Base-by-base conservation (phyloP, 2,888 invertebrate species). In the Thumatha senex region DNA sequence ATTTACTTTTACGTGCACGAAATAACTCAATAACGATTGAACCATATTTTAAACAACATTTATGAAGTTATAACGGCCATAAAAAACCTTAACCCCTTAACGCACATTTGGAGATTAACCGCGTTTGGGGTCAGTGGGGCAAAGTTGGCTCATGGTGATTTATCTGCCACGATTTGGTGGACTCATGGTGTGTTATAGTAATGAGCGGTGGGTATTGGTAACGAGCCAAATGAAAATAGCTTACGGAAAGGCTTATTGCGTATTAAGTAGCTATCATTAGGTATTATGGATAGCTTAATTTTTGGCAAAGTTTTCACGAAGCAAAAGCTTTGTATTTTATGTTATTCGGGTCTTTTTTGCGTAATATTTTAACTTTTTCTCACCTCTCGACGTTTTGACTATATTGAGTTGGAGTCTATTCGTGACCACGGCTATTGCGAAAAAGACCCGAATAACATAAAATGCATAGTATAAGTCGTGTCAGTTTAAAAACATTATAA, bases 51-150 rank as follows among this genome's bases (percentile, higher is more conserved):
- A 24, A 24, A 24, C 18, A 24, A 24, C 18, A 24, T 24, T 24
- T 4, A 24, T 40, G 14, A 15, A 18, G 10, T 15, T 15, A 1
- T 14, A 34, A 18, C 12, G 13, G 8, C 12, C 31, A 42, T 42
- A 48, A 48, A 42, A 43, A 39, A 24, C 43, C 43, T 18, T 10
- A 49, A 45, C 40, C 40, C 35, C 40, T 49, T 49, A 40, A 34
- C 30, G 24, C 12, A 24, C 18, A 24, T 24, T 24, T 24, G 31
- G 14, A 40, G 40, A 46, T 45, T 46, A 41, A 8, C 12, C 4
- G 38, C 36, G 33, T 48, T 47, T 31, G 43, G 36, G 66, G 67
- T 63, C 63, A 63, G 48, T 63, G 47, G 56, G 56, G 39, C 63
- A 51, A 8, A 9, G 13, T 18, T 51, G 63, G 47, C 42, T 36